phyloP scores from a whole-genome alignment of 92 coral and sea anemone genomes.

The Chrysogorgia sp. region DNA sequence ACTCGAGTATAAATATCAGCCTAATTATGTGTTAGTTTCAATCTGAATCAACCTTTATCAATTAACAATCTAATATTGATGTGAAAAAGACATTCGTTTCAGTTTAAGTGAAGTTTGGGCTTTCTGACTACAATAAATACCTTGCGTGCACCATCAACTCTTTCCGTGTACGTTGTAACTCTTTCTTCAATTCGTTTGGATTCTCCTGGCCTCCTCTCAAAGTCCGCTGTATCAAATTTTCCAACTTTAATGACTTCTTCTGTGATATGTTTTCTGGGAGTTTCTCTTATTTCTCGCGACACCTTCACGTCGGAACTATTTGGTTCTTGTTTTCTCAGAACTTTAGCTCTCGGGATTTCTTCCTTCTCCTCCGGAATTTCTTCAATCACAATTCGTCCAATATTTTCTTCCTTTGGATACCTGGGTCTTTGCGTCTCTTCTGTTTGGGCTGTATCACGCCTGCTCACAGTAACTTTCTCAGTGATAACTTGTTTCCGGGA shows the following conservation, averaged over 20 bases:
- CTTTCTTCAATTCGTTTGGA: conserved; percentile 8
- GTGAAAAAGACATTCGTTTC: not conserved
- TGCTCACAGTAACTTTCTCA: not conserved
- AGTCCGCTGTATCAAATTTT: conserved; percentile 8
- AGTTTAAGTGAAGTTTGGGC: not conserved
- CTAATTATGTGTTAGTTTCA: no score
- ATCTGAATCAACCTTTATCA: no score
- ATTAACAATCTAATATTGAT: not conserved
- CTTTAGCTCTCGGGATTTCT: not conserved
- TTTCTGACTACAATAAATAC: not conserved
- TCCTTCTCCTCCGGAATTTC: conserved; percentile 28
- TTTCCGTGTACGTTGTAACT: not conserved
- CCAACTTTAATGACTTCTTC: conserved; percentile 20
- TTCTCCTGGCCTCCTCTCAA: not conserved
- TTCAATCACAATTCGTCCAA: conserved; percentile 39
- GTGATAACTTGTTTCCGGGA: not conserved
- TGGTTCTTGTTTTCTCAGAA: no score
- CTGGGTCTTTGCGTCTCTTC: not conserved
- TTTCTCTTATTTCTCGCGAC: not conserved
- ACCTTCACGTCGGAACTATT: not conserved
- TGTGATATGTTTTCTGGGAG: not conserved
- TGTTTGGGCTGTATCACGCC: not conserved
- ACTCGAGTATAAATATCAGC: no score
- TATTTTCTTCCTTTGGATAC: not conserved
- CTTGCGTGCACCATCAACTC: conserved; percentile 4